Percentiles rank a stretch among this genome's conserved stretches.
Conservation (phyloP, 2,113 vertebrate genomes). For the Sclerurus mexicanus region DNA sequence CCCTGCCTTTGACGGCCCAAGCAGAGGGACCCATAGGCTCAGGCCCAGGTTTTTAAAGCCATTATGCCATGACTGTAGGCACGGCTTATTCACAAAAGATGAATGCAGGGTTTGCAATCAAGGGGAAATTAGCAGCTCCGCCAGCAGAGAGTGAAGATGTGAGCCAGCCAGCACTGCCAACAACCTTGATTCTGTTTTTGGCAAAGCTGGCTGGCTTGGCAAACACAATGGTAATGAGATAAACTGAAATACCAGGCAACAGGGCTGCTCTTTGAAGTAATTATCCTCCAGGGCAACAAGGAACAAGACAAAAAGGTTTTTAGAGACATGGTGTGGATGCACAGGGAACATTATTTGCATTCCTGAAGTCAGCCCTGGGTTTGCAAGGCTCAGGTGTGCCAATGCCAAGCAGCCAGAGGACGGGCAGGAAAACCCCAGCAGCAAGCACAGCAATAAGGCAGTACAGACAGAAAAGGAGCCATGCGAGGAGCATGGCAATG, state of each 20-base stretch:
- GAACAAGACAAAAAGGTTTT: conserved; percentile 64
- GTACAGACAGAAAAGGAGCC: not conserved
- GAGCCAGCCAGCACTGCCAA: conserved; percentile 63
- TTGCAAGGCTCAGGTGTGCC: not conserved
- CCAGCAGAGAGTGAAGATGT: conserved; percentile 34
- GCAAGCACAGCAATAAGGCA: not conserved
- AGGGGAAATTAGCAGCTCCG: conserved; percentile 62
- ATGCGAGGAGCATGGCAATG: not conserved
- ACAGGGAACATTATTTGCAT: conserved; percentile 43
- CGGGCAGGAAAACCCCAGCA: not conserved
- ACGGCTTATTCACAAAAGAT: conserved; percentile 62
- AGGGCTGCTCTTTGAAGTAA: conserved; percentile 71
- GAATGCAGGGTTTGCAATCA: conserved; percentile 72
- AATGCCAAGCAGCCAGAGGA: not conserved
- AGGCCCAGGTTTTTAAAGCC: conserved; percentile 1
- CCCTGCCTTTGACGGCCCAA: conserved; percentile 28
- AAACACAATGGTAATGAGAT: conserved; percentile 60
- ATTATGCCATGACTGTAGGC: conserved; percentile 51
- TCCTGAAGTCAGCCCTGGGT: not conserved
- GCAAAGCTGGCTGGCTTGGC: conserved; percentile 68
- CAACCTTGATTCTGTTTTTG: conserved; percentile 68
- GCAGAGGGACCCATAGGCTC: conserved; percentile 3
- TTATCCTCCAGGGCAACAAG: conserved; percentile 69
- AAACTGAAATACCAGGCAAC: conserved; percentile 65
- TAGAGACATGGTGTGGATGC: conserved; percentile 33